Percentiles rank a stretch among this genome's conserved stretches.
These are phyloP conservation scores for Xiphophorus birchmanni DNA, from an alignment of 2,797 vertebrate species.

Conservation along the genomic window DNA sequence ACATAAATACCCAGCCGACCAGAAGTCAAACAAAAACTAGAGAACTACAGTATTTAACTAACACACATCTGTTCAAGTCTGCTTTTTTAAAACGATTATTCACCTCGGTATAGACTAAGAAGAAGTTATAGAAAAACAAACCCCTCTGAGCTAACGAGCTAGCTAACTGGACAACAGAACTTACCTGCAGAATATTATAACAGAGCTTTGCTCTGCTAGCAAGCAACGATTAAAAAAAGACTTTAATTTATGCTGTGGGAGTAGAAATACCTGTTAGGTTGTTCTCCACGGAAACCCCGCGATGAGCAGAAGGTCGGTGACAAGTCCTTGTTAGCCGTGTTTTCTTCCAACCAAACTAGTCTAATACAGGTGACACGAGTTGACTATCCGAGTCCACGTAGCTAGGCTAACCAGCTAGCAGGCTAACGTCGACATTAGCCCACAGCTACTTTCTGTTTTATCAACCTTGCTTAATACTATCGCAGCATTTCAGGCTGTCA, in stretches of 20 bases:
- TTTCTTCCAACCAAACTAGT: conserved; percentile 27
- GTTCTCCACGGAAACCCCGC: conserved; percentile 11
- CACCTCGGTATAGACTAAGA: background rate
- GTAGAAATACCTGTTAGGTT: conserved; percentile 49
- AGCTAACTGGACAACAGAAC: conserved; percentile 58
- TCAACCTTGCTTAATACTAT: conserved; percentile 44
- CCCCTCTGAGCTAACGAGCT: conserved; percentile 27
- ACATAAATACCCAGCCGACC: background rate
- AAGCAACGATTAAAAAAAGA: conserved; percentile 23
- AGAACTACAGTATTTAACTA: background rate
- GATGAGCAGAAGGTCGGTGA: conserved; percentile 24
- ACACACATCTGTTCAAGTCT: background rate
- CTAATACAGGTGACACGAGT: conserved; percentile 62
- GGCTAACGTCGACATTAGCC: conserved; percentile 68
- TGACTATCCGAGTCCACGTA: conserved; percentile 75
- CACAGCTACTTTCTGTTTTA: conserved; percentile 56
- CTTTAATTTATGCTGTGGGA: background rate
- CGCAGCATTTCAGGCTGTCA: conserved; percentile 54
- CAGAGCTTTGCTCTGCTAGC: conserved; percentile 16
- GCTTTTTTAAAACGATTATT: background rate
- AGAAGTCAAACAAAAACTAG: background rate
- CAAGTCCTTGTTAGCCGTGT: conserved; percentile 25
- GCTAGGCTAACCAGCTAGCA: conserved; percentile 64
- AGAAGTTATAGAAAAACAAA: conserved; percentile 8
- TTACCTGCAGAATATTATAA: conserved; percentile 70